phyloP scores from a whole-genome alignment of 2,797 vertebrate species.

The Glyptemys insculpta region DNA sequence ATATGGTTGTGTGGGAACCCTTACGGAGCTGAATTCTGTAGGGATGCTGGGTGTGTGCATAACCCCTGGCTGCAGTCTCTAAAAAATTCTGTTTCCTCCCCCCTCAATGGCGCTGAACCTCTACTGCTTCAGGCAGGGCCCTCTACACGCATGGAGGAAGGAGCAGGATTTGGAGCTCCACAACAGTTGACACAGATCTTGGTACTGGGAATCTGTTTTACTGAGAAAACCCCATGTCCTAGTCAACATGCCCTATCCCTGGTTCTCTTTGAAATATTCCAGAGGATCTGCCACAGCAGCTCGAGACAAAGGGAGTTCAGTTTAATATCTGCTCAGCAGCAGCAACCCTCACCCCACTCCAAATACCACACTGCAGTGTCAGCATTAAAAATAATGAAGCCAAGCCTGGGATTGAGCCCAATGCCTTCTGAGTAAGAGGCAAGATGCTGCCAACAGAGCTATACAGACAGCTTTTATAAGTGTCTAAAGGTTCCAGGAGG shows the following conservation, averaged over 20 bases:
- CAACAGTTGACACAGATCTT: not conserved
- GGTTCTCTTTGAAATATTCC: not conserved
- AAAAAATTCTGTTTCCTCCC: not conserved
- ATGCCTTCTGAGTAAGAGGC: not conserved
- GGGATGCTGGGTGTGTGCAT: not conserved
- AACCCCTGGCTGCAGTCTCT: not conserved
- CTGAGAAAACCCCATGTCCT: not conserved
- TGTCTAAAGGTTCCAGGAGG: not conserved
- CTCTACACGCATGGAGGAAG: not conserved
- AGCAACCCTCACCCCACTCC: not conserved
- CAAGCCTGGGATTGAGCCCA: not conserved
- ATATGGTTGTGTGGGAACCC: not conserved
- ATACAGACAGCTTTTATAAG: not conserved
- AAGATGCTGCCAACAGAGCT: not conserved
- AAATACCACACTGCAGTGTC: not conserved
- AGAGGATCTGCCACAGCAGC: not conserved
- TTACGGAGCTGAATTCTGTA: not conserved
- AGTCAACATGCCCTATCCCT: not conserved
- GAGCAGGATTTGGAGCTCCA: not conserved
- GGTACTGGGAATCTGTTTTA: not conserved
- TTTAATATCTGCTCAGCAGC: fast-evolving
- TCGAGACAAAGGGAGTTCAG: not conserved
- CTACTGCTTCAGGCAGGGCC: not conserved
- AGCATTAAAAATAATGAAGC: not conserved
- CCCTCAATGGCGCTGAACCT: not conserved